These are phyloP conservation scores for Taenioides sp. DNA, from an alignment of 2,797 vertebrate genomes.

Conservation along the genomic window DNA sequence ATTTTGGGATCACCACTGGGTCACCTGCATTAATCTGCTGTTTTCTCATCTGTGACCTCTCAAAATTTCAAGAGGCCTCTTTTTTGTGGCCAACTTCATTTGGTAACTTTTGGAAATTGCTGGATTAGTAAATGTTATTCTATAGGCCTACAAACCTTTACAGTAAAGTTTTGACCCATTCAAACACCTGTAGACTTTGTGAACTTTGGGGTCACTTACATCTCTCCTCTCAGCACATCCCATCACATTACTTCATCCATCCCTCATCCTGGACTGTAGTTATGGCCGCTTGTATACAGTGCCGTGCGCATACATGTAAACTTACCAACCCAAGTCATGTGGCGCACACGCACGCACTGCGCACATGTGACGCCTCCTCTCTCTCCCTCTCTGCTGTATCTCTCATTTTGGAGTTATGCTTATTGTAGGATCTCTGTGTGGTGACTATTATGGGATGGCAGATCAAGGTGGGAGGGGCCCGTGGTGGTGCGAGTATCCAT, in stretches of 20 bases:
- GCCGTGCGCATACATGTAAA: constrained; percentile 61
- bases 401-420: constrained; percentile 84
- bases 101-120: not conserved
- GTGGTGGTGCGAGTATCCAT: constrained; percentile 70
- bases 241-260: not conserved
- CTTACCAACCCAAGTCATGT: constrained; percentile 74
- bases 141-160: too few species aligned
- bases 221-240: not conserved
- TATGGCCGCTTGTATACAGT: constrained; percentile 33
- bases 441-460: constrained; percentile 85
- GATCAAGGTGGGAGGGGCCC: constrained; percentile 65
- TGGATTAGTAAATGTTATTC: not conserved
- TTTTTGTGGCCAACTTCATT: too few species aligned
- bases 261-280: not conserved
- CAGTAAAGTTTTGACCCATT: not conserved
- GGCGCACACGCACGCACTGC: constrained; percentile 69
- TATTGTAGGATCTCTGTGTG: constrained; percentile 85
- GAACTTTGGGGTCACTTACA: not conserved
- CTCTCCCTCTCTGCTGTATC: constrained; percentile 44
- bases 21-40: not conserved
- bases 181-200: not conserved
- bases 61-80: not conserved
- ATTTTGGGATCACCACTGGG: not conserved
- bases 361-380: constrained; percentile 73
- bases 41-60: not conserved